phyloP scores from a whole-genome alignment of 1,140 invertebrate genomes.

The Protaetia brevitarsis region DNA sequence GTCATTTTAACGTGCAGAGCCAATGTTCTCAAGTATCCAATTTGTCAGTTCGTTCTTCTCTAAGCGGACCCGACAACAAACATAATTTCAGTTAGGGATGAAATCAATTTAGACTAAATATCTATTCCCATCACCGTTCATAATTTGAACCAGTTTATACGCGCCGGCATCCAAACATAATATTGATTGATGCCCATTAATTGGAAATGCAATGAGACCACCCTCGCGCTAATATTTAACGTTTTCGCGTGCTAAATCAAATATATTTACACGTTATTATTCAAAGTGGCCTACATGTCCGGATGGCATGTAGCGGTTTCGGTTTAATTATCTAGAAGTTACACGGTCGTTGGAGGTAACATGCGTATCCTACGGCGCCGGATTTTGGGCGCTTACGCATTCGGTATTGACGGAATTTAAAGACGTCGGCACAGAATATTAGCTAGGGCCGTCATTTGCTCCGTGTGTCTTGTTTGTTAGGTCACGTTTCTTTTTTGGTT shows the following conservation, averaged over 20 bases:
- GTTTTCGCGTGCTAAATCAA: conserved; percentile 23
- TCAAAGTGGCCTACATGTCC: conserved; percentile 22
- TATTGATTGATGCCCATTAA: too few species aligned
- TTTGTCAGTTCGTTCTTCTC: too few species aligned
- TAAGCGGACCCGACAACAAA: too few species aligned
- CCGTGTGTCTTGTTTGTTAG: neutral
- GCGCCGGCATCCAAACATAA: too few species aligned
- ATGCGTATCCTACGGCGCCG: conserved; percentile 25
- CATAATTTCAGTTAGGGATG: too few species aligned
- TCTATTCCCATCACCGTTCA: too few species aligned
- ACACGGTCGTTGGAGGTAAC: conserved; percentile 28
- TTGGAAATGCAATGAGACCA: too few species aligned
- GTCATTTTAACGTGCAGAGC: too few species aligned
- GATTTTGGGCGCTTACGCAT: neutral
- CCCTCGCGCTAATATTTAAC: conserved; percentile 34
- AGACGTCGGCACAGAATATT: neutral
- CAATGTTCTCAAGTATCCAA: too few species aligned
- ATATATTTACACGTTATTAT: conserved; percentile 20
- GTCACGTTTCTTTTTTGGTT: conserved; percentile 3
- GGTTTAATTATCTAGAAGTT: conserved; percentile 33
- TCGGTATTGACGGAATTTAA: neutral
- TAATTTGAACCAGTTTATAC: too few species aligned
- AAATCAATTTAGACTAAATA: too few species aligned
- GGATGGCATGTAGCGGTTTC: conserved; percentile 7
- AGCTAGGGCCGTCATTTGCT: too few species aligned